Base-by-base conservation (phyloP, 2,888 invertebrate species). In the Lordiphosa andalusiaca region DNA sequence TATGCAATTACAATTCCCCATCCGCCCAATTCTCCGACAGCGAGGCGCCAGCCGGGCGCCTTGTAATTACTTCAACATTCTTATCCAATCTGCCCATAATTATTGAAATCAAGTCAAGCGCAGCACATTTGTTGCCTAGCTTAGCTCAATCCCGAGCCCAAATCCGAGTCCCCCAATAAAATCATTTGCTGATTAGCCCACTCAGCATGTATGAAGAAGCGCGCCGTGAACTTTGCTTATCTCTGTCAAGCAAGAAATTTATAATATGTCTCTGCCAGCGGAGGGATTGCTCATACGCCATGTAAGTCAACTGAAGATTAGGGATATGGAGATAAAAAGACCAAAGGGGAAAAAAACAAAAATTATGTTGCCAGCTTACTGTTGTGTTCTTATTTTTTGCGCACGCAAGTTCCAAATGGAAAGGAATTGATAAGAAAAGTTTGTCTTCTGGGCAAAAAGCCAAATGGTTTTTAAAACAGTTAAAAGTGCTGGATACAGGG, bases 151-250 rank as follows among this genome's bases (percentile, higher is more conserved):
- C 25, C 10, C 52, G 9, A 23, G 10, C 38, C 53, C 25, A 37
- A 44, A 36, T 19, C 44, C 16, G 60, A 46, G 67, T 55, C 56
- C 53, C 30, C 54, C 73, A 76, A 69, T 67, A 67, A 71, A 77
- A 68, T 72, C 63, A 70, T 74, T 68, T 72, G 63, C 77, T 74
- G 77, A 77, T 74, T 77, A 70, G 81, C 67, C 40, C 64, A 46
- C 66, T 75, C 69, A 56, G 61, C 49, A 53, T 58, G 47, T 44
- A 44, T 53, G 54, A 30, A 30, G 30, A 10, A 30, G 30, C 30
- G 51, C 21, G 33, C 23, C 55, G 57, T 51, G 36, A 55, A 80
- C 55, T 62, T 64, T 62, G 61, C 73, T 78, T 80, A 82, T 82
- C 82, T 69, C 47, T 42, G 42, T 40, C 51, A 62, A 50, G 56